These are phyloP conservation scores for Drosophila micromelanica DNA, from an alignment of 1,140 invertebrate genomes.

Conservation along the genomic window DNA sequence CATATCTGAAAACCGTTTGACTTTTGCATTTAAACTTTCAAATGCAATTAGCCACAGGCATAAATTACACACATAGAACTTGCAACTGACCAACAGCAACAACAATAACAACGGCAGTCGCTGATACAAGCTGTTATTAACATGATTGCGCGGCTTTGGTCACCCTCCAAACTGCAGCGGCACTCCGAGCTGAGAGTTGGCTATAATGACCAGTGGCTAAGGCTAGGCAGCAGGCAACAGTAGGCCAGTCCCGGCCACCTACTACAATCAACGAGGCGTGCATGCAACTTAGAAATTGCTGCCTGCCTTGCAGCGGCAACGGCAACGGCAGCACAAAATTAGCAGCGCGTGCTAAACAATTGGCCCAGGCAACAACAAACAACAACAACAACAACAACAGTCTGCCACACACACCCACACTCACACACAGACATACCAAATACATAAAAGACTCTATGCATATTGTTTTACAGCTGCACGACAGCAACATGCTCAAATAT, in stretches of 20 bases:
- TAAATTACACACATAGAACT: slow-evolving; percentile 68
- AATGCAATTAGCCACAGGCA: slow-evolving; percentile 76
- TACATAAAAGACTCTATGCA: slow-evolving; percentile 35
- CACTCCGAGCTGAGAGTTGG: slow-evolving; percentile 2
- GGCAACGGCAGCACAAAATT: slow-evolving; percentile 63
- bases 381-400: slow-evolving; percentile 35
- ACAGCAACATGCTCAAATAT: slow-evolving; percentile 62
- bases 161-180: slow-evolving; percentile 46
- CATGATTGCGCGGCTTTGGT: slow-evolving; percentile 67
- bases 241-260: slow-evolving; percentile 49
- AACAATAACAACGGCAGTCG: slow-evolving; percentile 16
- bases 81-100: slow-evolving; percentile 37
- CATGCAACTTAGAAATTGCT: slow-evolving; percentile 79
- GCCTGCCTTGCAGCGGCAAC: slow-evolving; percentile 44
- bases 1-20: slow-evolving; percentile 79
- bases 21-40: slow-evolving; percentile 82
- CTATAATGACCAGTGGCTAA: slow-evolving; percentile 45
- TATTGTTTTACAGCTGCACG: slow-evolving; percentile 77
- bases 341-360: slow-evolving; percentile 82
- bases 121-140: slow-evolving; percentile 68
- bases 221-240: neutral
- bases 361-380: slow-evolving; percentile 53
- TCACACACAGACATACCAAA: slow-evolving; percentile 9
- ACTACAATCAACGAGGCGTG: slow-evolving; percentile 82
- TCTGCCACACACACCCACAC: slow-evolving; percentile 48